These are phyloP conservation scores for Peucedramus taeniatus DNA, from an alignment of 2,113 vertebrate genomes.

Conservation along the genomic window DNA sequence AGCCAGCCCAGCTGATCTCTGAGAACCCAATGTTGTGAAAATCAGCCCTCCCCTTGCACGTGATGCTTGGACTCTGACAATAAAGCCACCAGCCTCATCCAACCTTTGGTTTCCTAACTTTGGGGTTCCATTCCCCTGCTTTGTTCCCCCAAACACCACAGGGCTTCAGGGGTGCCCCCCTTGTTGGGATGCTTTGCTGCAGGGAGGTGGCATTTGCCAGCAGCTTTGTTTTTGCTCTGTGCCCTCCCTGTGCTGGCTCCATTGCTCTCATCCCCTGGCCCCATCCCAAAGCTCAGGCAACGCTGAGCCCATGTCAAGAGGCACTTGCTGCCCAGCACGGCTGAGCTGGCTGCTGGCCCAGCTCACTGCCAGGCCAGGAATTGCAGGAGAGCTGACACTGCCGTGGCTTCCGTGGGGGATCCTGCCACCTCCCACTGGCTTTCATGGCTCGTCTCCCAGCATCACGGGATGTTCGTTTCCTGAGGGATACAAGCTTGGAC, in stretches of 20 bases:
- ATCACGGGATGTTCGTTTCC: not conserved
- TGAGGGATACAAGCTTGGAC: not conserved
- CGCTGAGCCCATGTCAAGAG: not conserved
- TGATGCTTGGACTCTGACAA: not conserved
- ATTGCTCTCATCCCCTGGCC: not conserved
- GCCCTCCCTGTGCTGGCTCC: not conserved
- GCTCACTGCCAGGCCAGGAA: not conserved
- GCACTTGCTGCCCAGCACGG: not conserved
- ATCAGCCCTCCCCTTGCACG: rapidly evolving
- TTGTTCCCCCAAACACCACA: not conserved
- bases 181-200: not conserved
- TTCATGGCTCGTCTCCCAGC: not conserved
- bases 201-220: not conserved
- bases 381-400: not conserved
- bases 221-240: not conserved
- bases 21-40: not conserved
- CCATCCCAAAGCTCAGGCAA: not conserved
- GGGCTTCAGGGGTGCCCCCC: not conserved
- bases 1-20: not conserved
- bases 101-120: not conserved
- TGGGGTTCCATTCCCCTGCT: not conserved
- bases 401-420: not conserved
- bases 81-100: not conserved
- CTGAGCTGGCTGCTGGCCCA: conserved; percentile 11
- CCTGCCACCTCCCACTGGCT: not conserved